Evolutionary conservation across 30 jellyfish, hydroid and myxozoan genomes (phyloP).

Genomic region (Phacellophora camtschatica): DNA sequence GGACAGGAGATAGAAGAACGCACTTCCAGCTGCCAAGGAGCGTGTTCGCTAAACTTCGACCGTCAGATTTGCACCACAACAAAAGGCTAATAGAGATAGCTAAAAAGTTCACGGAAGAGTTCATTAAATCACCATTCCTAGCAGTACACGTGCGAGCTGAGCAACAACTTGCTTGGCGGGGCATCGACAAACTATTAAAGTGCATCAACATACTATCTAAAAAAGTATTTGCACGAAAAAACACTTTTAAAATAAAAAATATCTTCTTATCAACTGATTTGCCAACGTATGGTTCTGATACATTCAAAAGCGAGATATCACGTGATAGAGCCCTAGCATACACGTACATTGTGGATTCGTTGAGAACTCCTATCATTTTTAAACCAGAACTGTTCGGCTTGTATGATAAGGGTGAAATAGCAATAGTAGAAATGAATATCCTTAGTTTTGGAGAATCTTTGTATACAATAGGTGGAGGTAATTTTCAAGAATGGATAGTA

Average conservation of each 20-base stretch:
- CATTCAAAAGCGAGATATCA: constrained; percentile 48
- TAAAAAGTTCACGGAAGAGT: constrained; percentile 25
- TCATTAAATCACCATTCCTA: constrained; percentile 68
- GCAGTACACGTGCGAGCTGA: constrained; percentile 92
- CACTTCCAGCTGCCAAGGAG: constrained; percentile 75
- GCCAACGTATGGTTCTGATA: constrained; percentile 85
- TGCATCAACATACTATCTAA: constrained; percentile 54
- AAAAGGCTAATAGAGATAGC: constrained; percentile 64
- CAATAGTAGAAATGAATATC: constrained; percentile 94
- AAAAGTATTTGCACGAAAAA: constrained; percentile 26
- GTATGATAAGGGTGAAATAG: constrained; percentile 88
- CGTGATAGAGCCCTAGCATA: constrained; percentile 50
- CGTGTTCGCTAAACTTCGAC: constrained; percentile 52
- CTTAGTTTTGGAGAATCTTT: constrained; percentile 93
- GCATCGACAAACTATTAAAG: constrained; percentile 43
- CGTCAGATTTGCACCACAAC: constrained; percentile 78
- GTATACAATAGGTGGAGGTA: constrained; percentile 93
- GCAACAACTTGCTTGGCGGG: constrained; percentile 65
- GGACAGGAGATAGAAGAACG: constrained; percentile 78
- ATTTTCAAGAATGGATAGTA: constrained; percentile 88
- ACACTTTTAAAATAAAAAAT: constrained; percentile 14
- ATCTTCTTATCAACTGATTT: constrained; percentile 86
- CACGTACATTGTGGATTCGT: constrained; percentile 8
- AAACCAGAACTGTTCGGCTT: constrained; percentile 57
- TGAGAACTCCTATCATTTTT: constrained; percentile 43